Evolutionary conservation across 1,140 invertebrate species (phyloP).

Genomic region (Diprion similis): DNA sequence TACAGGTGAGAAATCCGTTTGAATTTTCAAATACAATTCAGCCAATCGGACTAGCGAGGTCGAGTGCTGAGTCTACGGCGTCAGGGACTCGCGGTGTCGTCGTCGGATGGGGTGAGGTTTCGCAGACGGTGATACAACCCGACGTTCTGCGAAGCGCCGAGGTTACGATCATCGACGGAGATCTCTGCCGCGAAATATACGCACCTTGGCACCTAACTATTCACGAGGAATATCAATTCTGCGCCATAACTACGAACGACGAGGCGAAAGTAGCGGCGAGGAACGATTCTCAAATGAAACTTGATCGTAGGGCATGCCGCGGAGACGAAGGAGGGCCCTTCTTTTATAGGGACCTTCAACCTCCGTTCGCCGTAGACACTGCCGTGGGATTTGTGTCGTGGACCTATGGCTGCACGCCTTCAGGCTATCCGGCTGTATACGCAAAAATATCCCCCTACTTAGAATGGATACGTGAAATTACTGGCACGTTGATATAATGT

Average conservation of each 20-base stretch:
- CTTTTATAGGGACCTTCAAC: not conserved
- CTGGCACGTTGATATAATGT: not conserved
- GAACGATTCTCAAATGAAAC: not conserved
- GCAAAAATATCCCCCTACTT: not conserved
- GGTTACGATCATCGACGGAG: not conserved
- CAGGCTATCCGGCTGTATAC: not conserved
- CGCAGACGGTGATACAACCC: conserved; percentile 8
- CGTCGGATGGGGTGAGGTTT: conserved; percentile 8
- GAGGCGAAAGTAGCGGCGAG: not conserved
- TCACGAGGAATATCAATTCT: conserved; percentile 1
- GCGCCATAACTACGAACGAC: not conserved
- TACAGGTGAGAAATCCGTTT: not conserved
- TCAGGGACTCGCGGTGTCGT: not conserved
- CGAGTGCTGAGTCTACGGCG: not conserved
- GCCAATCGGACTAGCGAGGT: not conserved
- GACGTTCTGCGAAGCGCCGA: not conserved
- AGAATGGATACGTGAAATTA: not conserved
- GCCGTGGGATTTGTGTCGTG: not conserved
- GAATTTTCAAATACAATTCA: conserved; percentile 1
- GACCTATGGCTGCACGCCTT: not conserved
- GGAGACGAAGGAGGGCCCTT: conserved; percentile 6
- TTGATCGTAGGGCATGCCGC: not conserved
- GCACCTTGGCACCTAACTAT: not conserved
- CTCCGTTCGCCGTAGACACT: not conserved
- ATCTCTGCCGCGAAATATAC: conserved; percentile 5